phyloP scores from a whole-genome alignment of 2,113 vertebrate genomes.

The Charina bottae region DNA sequence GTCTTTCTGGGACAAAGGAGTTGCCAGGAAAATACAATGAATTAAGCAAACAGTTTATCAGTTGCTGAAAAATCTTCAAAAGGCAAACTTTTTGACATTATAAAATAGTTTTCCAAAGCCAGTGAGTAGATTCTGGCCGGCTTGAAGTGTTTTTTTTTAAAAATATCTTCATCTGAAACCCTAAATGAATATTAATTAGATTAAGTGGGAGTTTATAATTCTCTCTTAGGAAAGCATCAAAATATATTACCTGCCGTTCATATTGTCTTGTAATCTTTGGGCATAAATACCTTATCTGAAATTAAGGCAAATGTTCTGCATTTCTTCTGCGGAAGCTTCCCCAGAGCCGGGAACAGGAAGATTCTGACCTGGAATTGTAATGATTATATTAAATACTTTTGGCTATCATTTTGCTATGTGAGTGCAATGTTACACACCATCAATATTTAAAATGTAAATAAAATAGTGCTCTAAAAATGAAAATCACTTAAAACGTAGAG shows the following conservation, averaged over 20 bases:
- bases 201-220: background rate
- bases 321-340: slow-evolving; percentile 35
- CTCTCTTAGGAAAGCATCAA: background rate
- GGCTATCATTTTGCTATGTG: slow-evolving; percentile 47
- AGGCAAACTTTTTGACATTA: background rate
- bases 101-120: background rate
- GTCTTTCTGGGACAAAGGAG: background rate
- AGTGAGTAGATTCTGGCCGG: background rate
- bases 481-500: slow-evolving; percentile 79
- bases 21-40: background rate
- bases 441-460: slow-evolving; percentile 84
- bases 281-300: background rate
- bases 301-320: background rate
- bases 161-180: background rate
- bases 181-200: background rate
- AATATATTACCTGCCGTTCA: background rate
- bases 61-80: background rate
- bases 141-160: background rate
- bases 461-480: slow-evolving; percentile 80
- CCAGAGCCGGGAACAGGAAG: slow-evolving; percentile 20
- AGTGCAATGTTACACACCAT: slow-evolving; percentile 72
- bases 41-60: background rate
- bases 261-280: background rate
- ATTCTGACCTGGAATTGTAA: slow-evolving; percentile 33
- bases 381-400: slow-evolving; percentile 69